Evolutionary conservation across 2,888 invertebrate species (phyloP).

Genomic region (Drosophila hawaiiensis): DNA sequence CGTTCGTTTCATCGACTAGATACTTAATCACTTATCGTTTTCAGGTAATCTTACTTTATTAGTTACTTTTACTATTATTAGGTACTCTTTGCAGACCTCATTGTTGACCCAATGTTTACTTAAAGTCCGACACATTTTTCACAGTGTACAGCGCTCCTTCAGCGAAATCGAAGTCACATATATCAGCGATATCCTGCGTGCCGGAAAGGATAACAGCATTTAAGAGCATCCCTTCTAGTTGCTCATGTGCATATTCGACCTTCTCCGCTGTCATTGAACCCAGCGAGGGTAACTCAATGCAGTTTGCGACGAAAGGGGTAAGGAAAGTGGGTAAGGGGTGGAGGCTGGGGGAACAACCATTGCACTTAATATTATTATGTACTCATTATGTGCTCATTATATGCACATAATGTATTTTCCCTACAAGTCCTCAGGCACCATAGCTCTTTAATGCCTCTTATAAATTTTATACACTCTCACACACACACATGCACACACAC

Average conservation of each 20-base stretch:
- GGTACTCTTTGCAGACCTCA: neutral
- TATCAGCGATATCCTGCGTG: slow-evolving; percentile 71
- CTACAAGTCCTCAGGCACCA: slow-evolving; percentile 37
- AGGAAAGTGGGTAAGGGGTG: neutral
- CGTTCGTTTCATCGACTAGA: neutral
- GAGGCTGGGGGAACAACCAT: slow-evolving; percentile 29
- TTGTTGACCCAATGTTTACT: neutral
- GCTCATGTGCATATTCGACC: slow-evolving; percentile 53
- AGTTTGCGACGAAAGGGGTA: neutral
- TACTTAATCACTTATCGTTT: neutral
- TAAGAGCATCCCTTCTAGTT: slow-evolving; percentile 45
- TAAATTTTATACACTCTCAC: slow-evolving; percentile 41
- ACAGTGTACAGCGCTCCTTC: slow-evolving; percentile 4
- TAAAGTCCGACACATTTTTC: neutral
- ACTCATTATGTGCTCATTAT: slow-evolving; percentile 64
- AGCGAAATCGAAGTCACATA: slow-evolving; percentile 65
- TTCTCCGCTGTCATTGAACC: slow-evolving; percentile 76
- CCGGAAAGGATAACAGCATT: slow-evolving; percentile 45
- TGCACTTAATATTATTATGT: slow-evolving; percentile 66
- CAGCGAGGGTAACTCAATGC: slow-evolving; percentile 54
- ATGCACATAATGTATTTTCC: slow-evolving; percentile 53
- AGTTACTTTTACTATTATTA: neutral
- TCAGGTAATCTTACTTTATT: neutral
- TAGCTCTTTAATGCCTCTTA: slow-evolving; percentile 35
- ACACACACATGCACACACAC: slow-evolving; percentile 22